These are phyloP conservation scores for Gortyna flavago DNA, from an alignment of 2,888 invertebrate species.

Conservation along the genomic window DNA sequence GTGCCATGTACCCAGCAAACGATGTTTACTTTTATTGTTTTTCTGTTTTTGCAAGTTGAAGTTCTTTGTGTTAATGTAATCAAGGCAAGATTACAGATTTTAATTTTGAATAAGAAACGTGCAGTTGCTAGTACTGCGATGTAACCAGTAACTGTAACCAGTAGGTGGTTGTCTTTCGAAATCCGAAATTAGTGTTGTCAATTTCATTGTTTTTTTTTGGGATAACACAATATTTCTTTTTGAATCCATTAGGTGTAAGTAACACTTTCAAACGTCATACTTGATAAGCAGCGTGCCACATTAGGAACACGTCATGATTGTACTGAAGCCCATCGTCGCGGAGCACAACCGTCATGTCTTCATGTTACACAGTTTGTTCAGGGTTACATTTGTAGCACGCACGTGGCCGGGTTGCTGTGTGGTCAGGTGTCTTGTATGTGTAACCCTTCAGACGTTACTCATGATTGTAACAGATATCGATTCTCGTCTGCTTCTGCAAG, in stretches of 20 bases:
- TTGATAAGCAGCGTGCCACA: background rate
- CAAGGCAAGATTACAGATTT: slow-evolving; percentile 4
- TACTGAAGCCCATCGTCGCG: slow-evolving; percentile 1
- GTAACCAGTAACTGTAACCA: background rate
- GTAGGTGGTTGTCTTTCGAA: background rate
- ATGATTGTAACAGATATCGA: background rate
- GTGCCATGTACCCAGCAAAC: slow-evolving; percentile 3
- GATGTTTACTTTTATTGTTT: slow-evolving; percentile 30
- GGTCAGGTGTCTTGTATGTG: slow-evolving; percentile 42
- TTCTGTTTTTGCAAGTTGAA: slow-evolving; percentile 16
- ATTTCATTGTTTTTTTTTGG: background rate
- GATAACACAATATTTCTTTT: background rate
- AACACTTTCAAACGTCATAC: background rate
- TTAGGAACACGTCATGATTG: background rate
- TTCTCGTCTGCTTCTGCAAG: too few species aligned
- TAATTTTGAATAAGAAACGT: background rate
- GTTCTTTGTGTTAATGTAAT: slow-evolving; percentile 11
- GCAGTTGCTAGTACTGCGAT: too few species aligned
- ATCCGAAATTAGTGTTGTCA: background rate
- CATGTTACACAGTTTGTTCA: slow-evolving; percentile 32
- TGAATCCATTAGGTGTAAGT: background rate
- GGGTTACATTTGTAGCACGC: slow-evolving; percentile 13
- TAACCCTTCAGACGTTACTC: background rate
- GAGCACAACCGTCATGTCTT: slow-evolving; percentile 12
- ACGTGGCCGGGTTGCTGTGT: slow-evolving; percentile 38